Evolutionary conservation across 2,888 invertebrate species (phyloP).

Genomic region (Tridacna gigas): DNA sequence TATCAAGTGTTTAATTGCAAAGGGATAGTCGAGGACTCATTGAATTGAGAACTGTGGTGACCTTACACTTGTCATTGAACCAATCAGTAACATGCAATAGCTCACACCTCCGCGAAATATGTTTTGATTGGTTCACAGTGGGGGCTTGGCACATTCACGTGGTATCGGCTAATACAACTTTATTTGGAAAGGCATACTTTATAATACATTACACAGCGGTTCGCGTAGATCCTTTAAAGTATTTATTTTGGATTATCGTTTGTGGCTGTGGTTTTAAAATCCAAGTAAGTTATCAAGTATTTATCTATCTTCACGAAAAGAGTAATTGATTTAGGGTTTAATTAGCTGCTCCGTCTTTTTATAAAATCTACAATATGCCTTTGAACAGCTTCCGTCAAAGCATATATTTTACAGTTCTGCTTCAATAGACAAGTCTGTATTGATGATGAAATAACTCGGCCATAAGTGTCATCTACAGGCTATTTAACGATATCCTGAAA

Average conservation of each 20-base stretch:
- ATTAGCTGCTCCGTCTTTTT: no score
- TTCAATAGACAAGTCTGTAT: background rate
- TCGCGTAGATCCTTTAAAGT: no score
- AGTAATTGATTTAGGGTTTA: no score
- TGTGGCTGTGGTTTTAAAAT: no score
- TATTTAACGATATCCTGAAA: no score
- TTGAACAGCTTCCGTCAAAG: no score
- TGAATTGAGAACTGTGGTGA: background rate
- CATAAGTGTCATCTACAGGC: no score
- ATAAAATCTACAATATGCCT: no score
- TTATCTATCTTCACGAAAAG: no score
- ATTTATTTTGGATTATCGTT: no score
- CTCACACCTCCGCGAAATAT: conserved; percentile 51
- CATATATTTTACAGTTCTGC: background rate
- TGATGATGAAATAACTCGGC: background rate
- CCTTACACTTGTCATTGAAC: conserved; percentile 5
- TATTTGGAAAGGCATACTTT: conserved; percentile 10
- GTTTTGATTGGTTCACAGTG: conserved; percentile 48
- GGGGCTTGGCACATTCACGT: conserved; percentile 49
- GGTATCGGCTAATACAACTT: conserved; percentile 6
- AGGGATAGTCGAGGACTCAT: background rate
- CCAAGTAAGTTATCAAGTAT: no score
- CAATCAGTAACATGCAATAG: conserved; percentile 26
- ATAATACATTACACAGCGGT: background rate
- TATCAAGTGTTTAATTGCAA: no score